Evolutionary conservation across 2,113 vertebrate species (phyloP), one percentile per base, ranked within the genome.

Genomic region (Platanista minor): DNA sequence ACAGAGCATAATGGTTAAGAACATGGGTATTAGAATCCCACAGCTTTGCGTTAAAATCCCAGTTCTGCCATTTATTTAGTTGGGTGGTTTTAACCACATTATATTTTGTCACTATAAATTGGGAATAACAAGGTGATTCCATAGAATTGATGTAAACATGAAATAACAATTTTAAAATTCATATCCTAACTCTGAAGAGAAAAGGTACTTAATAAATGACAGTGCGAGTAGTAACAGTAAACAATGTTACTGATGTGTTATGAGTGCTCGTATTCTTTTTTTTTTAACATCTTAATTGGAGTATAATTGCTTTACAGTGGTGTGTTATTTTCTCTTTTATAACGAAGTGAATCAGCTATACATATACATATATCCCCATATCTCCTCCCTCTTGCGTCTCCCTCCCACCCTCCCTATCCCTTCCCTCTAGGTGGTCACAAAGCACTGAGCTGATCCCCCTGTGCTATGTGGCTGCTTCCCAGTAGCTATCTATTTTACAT

Each of bases 121-220:
- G 52, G 95, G 36, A 93, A 29, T 89, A 91, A n/a, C 25, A 69
- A 62, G 36, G 15, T 21, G 87, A 62, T 85, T 93, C 87, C 49
- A 12, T 61, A 66, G 36, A 31, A 61, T 66, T 71, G 12, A 80
- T 69, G 31, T 49, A 62, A 87, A 39, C 39, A 43, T 54, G 33
- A 91, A 81, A 81, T 91, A 61, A 33, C 46, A 75, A n/a, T 91
- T 49, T 91, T 33, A 85, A 82, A 91, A 75, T 81, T 88, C n/a
- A 41, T 66, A 46, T 81, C 46, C 36, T 39, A 85, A 61, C 33
- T 61, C 71, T 91, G 49, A 78, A 13, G 59, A 83, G 39, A 84
- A 87, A 80, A 77, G 59, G 1, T 21, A 39, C 13, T 71, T 93
- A 85, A 57, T 75, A 91, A 89, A 72, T 61, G 12, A 29, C 82